phyloP scores from a whole-genome alignment of 2,113 vertebrate genomes.

The Haplotaxodon microlepis region DNA sequence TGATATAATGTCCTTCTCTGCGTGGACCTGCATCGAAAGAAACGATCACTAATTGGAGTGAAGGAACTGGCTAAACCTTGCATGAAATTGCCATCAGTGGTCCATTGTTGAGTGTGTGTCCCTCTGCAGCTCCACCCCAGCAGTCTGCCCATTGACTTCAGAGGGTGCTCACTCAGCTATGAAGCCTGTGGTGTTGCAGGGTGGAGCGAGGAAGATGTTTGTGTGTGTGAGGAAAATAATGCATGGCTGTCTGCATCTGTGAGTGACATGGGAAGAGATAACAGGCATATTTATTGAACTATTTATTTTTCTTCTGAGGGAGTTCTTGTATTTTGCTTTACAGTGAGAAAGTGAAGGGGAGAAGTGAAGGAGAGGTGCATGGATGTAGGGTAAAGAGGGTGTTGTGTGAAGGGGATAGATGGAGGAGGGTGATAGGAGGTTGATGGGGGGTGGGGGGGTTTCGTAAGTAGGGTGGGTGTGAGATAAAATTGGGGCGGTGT shows the following conservation, averaged over 20 bases:
- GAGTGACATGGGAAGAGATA: conserved; percentile 23
- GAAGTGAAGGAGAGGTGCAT: not conserved
- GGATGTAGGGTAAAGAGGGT: conserved; percentile 28
- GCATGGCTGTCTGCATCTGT: not conserved
- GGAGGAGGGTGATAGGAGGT: not conserved
- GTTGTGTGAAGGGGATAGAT: not conserved
- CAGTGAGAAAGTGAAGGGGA: not conserved
- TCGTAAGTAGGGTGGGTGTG: not conserved
- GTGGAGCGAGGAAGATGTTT: not conserved
- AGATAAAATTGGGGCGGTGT: not conserved
- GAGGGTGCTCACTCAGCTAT: conserved; percentile 20
- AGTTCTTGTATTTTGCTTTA: not conserved
- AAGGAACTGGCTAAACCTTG: conserved; percentile 63
- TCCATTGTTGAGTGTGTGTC: conserved; percentile 45
- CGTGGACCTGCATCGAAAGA: conserved; percentile 26
- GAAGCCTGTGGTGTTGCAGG: not conserved
- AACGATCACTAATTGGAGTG: conserved; percentile 60
- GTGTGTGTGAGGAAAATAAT: not conserved
- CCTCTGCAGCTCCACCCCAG: not conserved
- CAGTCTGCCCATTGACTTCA: conserved; percentile 29
- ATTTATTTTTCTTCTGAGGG: conserved; percentile 2
- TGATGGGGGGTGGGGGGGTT: not conserved
- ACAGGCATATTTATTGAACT: not conserved
- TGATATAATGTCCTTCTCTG: not conserved
- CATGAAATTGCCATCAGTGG: conserved; percentile 71